Conservation (phyloP, 2,797 vertebrate genomes). For the Pipistrellus kuhlii region DNA sequence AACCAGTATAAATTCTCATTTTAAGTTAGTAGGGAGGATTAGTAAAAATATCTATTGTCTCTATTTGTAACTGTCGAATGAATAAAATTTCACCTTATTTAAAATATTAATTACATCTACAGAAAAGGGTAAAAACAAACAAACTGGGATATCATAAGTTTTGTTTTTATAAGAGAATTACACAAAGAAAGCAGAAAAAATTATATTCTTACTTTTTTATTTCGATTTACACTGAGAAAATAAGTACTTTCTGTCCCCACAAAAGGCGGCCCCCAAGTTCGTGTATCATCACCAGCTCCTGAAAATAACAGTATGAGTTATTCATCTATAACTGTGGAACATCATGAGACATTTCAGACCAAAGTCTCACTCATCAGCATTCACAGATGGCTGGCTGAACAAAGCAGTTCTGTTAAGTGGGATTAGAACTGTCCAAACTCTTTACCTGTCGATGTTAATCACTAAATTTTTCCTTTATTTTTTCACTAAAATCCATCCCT, state of each 20-base stretch:
- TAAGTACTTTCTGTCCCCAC: constrained; percentile 93
- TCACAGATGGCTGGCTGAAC: background rate
- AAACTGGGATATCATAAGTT: constrained; percentile 14
- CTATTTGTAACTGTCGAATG: background rate
- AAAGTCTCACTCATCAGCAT: background rate
- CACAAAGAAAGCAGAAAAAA: background rate
- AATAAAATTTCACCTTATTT: constrained; percentile 37
- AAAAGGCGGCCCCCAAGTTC: constrained; percentile 96
- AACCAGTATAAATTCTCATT: constrained; percentile 57
- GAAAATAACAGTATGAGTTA: constrained; percentile 75
- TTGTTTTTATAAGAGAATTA: constrained; percentile 53
- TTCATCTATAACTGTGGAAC: constrained; percentile 14
- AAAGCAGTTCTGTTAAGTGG: background rate
- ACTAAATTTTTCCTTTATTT: background rate
- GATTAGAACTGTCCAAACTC: background rate
- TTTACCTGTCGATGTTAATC: background rate
- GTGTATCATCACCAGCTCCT: constrained; percentile 96
- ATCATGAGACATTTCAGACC: background rate
- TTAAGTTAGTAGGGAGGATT: constrained; percentile 50
- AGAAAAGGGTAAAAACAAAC: background rate
- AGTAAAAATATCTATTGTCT: constrained; percentile 42
- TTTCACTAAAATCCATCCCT: background rate
- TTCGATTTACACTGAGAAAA: constrained; percentile 97
- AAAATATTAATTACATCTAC: constrained; percentile 48
- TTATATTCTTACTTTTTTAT: constrained; percentile 93